phyloP scores from a whole-genome alignment of 2,113 vertebrate species.

The Chascanopsetta lugubris region DNA sequence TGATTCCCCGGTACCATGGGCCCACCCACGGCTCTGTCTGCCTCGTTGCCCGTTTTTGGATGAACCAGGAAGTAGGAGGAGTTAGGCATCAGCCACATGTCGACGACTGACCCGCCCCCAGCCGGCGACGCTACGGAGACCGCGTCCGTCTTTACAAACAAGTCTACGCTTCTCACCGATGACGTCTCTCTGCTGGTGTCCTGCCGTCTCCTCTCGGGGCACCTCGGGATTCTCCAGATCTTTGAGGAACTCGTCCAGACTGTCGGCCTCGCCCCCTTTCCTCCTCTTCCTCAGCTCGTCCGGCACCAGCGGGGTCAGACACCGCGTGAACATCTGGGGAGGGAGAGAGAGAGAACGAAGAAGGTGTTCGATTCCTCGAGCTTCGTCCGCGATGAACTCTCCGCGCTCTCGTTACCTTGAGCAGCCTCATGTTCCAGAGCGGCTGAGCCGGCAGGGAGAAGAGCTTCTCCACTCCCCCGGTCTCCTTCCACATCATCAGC shows the following conservation, averaged over 20 bases:
- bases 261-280: slow-evolving; percentile 97
- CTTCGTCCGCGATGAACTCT: not conserved
- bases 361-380: not conserved
- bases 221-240: slow-evolving; percentile 97
- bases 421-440: slow-evolving; percentile 91
- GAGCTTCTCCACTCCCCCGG: slow-evolving; percentile 96
- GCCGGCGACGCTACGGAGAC: too few species aligned
- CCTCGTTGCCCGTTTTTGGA: too few species aligned
- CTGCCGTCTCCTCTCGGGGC: slow-evolving; percentile 87
- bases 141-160: too few species aligned
- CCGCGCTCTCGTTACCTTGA: slow-evolving; percentile 84
- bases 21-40: too few species aligned
- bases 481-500: slow-evolving; percentile 99
- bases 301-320: slow-evolving; percentile 94
- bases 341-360: not conserved
- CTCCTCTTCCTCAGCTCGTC: slow-evolving; percentile 94
- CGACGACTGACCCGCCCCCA: too few species aligned
- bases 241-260: slow-evolving; percentile 95
- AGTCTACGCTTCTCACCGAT: slow-evolving; percentile 83
- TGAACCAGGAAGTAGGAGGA: too few species aligned
- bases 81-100: too few species aligned
- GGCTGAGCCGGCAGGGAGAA: slow-evolving; percentile 96
- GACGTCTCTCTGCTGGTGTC: slow-evolving; percentile 84
- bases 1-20: too few species aligned
- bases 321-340: slow-evolving; percentile 93